Percentiles rank a stretch among this genome's conserved stretches.
Conservation (phyloP, 2,797 vertebrate species). For the Adelosebastes latens region DNA sequence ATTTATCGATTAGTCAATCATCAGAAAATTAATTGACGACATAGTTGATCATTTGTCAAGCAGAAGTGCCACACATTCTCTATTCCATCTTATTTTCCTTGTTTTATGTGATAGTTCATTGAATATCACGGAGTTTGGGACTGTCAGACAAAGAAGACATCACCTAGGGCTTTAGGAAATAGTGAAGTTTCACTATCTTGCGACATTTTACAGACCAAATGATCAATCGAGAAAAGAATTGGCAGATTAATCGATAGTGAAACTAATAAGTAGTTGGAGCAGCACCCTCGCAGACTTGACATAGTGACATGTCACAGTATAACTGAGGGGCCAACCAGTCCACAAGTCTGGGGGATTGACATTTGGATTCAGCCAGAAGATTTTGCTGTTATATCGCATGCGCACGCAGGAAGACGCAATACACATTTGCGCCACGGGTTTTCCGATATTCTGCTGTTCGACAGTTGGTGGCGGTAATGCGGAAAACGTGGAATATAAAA, state of each 20-base stretch:
- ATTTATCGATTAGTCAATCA: background rate
- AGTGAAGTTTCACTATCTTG: background rate
- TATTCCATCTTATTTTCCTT: background rate
- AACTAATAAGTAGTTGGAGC: background rate
- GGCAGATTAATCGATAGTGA: background rate
- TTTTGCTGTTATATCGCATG: background rate
- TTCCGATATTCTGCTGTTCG: background rate
- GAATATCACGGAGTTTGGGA: background rate
- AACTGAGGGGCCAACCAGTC: background rate
- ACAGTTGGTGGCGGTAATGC: background rate
- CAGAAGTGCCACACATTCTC: background rate
- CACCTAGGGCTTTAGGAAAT: background rate
- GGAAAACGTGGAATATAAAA: background rate
- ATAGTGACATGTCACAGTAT: background rate
- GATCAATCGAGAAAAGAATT: background rate
- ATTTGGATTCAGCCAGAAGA: background rate
- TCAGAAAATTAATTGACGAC: background rate
- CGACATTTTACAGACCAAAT: too few species aligned
- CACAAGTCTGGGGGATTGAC: background rate
- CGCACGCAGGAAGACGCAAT: background rate
- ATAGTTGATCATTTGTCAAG: background rate
- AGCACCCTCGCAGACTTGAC: background rate
- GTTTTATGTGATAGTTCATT: too few species aligned
- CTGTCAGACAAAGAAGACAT: background rate
- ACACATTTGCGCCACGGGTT: background rate